Conservation (phyloP, 2,113 vertebrate species). For the Sylvilagus bachmani region DNA sequence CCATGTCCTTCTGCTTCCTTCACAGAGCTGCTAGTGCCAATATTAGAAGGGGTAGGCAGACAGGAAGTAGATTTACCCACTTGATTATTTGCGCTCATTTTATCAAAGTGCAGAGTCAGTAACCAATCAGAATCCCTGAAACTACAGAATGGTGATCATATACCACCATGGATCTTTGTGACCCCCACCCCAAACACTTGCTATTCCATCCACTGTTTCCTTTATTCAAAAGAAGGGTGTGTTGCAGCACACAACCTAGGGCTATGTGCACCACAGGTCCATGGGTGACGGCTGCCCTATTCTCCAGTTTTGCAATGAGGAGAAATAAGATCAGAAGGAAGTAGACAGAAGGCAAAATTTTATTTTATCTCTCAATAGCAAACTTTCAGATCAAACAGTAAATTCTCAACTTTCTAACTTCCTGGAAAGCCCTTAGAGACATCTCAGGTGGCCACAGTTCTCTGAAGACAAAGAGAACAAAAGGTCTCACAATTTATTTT, state of each 20-base stretch:
- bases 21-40: background rate
- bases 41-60: background rate
- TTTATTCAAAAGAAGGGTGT: constrained; percentile 10
- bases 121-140: background rate
- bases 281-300: background rate
- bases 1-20: background rate
- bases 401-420: constrained; percentile 20
- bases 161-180: background rate
- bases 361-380: background rate
- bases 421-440: background rate
- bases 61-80: background rate
- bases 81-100: background rate
- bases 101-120: background rate
- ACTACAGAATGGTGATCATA: background rate
- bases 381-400: constrained; percentile 1
- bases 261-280: background rate
- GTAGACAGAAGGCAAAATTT: background rate
- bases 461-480: background rate
- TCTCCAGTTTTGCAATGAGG: background rate
- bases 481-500: background rate
- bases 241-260: background rate
- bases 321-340: background rate
- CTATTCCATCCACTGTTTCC: background rate
- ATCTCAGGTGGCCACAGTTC: background rate
- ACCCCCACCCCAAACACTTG: background rate